Conservation (phyloP, 2,797 vertebrate species). For the Mormyrops attenuatus region DNA sequence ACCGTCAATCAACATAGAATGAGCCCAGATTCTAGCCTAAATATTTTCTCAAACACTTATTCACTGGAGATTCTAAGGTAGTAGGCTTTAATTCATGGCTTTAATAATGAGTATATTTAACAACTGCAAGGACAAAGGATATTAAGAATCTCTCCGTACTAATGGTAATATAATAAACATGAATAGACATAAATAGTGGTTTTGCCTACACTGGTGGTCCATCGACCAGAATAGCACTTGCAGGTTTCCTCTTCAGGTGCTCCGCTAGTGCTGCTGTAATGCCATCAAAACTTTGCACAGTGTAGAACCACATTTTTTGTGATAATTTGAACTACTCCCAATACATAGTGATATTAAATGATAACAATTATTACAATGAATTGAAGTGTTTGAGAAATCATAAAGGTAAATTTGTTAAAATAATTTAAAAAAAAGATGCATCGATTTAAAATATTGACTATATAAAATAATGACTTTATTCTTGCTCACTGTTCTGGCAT, state of each 20-base stretch:
- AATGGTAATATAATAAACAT: background rate
- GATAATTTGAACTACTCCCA: background rate
- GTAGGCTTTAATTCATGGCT: background rate
- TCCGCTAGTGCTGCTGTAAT: background rate
- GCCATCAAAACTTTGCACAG: background rate
- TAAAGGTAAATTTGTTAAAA: background rate
- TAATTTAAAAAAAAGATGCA: background rate
- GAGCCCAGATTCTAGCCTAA: background rate
- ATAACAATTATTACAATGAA: background rate
- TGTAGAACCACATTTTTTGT: background rate
- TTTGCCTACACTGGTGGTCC: background rate
- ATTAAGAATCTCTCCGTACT: background rate
- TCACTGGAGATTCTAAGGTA: background rate
- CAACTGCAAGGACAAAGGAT: background rate
- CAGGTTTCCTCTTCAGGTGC: background rate
- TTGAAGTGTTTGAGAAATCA: background rate
- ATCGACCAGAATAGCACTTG: background rate
- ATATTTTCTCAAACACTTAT: background rate
- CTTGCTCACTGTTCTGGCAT: background rate
- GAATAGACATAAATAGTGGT: background rate
- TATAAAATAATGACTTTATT: background rate
- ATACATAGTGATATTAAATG: background rate
- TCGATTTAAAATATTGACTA: background rate
- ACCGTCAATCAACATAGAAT: background rate
- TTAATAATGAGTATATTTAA: background rate